A percentile compares a stretch with the other conserved stretches of the same genome.
Evolutionary conservation across 1,140 invertebrate species (phyloP).

Genomic region (Trachymyrmex cornetzi): DNA sequence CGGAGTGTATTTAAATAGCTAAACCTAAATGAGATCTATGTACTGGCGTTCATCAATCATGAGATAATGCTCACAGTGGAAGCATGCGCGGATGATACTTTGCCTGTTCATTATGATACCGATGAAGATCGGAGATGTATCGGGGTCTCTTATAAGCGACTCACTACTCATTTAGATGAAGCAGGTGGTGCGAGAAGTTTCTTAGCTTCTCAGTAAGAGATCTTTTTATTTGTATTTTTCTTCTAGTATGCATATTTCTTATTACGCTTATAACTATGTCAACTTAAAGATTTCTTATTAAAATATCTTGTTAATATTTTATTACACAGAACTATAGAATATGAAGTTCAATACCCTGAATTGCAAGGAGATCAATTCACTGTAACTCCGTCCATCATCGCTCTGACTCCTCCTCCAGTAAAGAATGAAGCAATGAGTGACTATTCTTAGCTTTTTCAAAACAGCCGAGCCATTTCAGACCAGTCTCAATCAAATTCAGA

Average conservation of each 20-base stretch:
- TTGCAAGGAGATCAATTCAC: conserved; percentile 66
- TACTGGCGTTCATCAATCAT: conserved; percentile 80
- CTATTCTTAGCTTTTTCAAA: conserved; percentile 70
- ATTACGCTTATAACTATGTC: neutral
- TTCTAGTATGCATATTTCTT: neutral
- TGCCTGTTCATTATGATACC: conserved; percentile 82
- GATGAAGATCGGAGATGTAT: conserved; percentile 84
- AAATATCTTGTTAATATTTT: conserved; percentile 13
- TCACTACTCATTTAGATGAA: conserved; percentile 77
- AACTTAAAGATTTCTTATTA: conserved; percentile 1
- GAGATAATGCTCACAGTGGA: conserved; percentile 84
- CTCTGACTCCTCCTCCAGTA: conserved; percentile 71
- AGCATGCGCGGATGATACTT: conserved; percentile 81
- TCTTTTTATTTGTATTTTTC: conserved; percentile 3
- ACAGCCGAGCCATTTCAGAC: conserved; percentile 77
- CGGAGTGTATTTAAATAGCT: conserved; percentile 75
- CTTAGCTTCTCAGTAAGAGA: conserved; percentile 76
- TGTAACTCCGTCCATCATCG: conserved; percentile 68
- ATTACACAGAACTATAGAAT: conserved; percentile 52
- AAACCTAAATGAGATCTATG: conserved; percentile 84
- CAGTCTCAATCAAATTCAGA: conserved; percentile 69
- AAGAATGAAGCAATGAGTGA: conserved; percentile 75
- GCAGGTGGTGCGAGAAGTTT: conserved; percentile 80
- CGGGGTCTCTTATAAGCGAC: conserved; percentile 84
- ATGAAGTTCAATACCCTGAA: neutral